A percentile compares a stretch with the other conserved stretches of the same genome.
Conservation (phyloP, 2,797 vertebrate genomes). For the Xiphophorus birchmanni region DNA sequence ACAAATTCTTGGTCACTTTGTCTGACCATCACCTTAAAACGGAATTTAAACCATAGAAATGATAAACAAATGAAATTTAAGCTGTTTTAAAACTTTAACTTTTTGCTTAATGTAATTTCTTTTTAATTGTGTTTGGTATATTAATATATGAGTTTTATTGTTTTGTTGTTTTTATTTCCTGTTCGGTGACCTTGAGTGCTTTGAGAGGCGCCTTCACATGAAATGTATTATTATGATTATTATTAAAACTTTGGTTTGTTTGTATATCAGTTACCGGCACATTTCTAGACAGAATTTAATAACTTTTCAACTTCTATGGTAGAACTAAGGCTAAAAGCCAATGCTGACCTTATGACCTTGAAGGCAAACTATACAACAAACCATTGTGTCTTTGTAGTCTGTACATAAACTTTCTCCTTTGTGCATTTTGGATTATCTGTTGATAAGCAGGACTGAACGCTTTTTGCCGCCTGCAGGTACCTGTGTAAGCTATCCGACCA, state of each 20-base stretch:
- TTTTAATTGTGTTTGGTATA: too few species aligned
- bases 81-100: neutral
- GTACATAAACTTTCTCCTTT: neutral
- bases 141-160: too few species aligned
- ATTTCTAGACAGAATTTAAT: neutral
- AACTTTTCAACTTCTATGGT: neutral
- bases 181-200: too few species aligned
- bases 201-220: too few species aligned
- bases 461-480: constrained; percentile 81
- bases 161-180: too few species aligned
- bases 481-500: constrained; percentile 98
- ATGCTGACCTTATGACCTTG: neutral
- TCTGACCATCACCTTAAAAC: neutral
- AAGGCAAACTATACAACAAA: neutral
- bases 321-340: neutral
- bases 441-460: too few species aligned
- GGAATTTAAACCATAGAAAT: neutral
- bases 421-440: neutral
- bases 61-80: neutral
- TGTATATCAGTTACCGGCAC: neutral
- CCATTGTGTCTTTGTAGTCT: neutral
- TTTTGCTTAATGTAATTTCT: too few species aligned
- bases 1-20: neutral
- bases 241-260: neutral
- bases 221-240: too few species aligned